Percentiles rank a stretch among this genome's conserved stretches.
phyloP scores from a whole-genome alignment of 2,888 invertebrate species.

The Cyrtodaria siliqua region DNA sequence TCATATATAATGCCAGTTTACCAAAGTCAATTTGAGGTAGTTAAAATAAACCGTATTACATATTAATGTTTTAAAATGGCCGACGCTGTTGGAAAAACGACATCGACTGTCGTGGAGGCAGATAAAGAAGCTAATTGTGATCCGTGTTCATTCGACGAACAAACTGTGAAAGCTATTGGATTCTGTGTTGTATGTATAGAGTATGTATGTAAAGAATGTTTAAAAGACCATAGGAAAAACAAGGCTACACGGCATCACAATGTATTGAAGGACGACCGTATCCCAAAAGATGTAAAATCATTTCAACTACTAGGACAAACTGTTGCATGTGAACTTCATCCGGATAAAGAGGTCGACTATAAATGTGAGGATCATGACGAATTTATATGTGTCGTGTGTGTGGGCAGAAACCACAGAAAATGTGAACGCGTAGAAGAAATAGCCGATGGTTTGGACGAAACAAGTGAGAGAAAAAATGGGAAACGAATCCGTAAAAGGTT shows the following conservation, averaged over 20 bases:
- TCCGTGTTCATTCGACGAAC: constrained; percentile 3
- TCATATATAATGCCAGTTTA: too few species aligned
- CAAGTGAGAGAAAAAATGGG: too few species aligned
- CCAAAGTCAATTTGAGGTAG: too few species aligned
- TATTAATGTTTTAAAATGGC: too few species aligned
- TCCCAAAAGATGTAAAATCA: background rate
- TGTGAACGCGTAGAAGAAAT: constrained; percentile 15
- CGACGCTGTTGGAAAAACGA: too few species aligned
- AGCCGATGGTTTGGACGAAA: too few species aligned
- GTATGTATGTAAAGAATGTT: constrained; percentile 8
- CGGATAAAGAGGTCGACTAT: background rate
- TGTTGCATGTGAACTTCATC: constrained; percentile 6
- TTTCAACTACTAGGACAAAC: background rate
- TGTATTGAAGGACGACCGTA: background rate
- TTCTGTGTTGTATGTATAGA: constrained; percentile 15
- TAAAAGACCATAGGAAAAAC: constrained; percentile 10
- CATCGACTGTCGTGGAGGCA: too few species aligned
- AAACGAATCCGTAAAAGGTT: too few species aligned
- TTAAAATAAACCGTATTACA: too few species aligned
- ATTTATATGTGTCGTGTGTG: constrained; percentile 11
- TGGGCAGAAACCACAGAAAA: background rate
- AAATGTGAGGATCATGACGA: constrained; percentile 12
- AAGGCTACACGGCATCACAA: constrained; percentile 1
- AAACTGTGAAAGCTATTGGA: background rate
- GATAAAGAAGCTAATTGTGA: background rate